Conservation (phyloP, 2,113 vertebrate species). For the Alectura lathami region DNA sequence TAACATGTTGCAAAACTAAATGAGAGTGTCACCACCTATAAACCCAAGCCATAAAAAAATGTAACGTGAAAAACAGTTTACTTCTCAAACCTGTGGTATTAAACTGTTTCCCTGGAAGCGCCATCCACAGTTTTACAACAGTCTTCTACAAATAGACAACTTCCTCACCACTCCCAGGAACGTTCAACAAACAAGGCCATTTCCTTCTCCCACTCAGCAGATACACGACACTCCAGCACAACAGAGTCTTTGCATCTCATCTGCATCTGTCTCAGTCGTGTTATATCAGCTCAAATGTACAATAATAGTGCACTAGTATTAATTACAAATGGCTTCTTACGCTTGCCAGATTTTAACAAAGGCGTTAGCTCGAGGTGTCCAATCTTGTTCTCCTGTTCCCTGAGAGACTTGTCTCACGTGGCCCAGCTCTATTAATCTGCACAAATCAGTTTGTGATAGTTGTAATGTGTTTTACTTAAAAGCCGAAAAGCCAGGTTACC, state of each 20-base stretch:
- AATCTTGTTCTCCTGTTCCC: neutral
- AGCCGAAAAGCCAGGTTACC: neutral
- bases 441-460: neutral
- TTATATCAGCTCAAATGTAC: neutral
- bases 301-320: neutral
- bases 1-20: neutral
- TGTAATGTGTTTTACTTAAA: neutral
- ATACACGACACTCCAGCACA: neutral
- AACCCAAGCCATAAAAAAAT: neutral
- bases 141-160: neutral
- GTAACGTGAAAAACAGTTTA: neutral
- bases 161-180: neutral
- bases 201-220: neutral
- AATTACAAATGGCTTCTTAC: conserved; percentile 4
- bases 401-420: neutral
- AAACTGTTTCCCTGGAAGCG: neutral
- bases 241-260: neutral
- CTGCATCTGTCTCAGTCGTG: neutral
- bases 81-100: no score
- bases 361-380: neutral
- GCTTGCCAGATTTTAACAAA: conserved; percentile 2
- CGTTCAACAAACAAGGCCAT: neutral
- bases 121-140: neutral
- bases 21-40: neutral
- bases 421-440: neutral